Conservation (phyloP, 2,113 vertebrate genomes). For the Calypte anna region DNA sequence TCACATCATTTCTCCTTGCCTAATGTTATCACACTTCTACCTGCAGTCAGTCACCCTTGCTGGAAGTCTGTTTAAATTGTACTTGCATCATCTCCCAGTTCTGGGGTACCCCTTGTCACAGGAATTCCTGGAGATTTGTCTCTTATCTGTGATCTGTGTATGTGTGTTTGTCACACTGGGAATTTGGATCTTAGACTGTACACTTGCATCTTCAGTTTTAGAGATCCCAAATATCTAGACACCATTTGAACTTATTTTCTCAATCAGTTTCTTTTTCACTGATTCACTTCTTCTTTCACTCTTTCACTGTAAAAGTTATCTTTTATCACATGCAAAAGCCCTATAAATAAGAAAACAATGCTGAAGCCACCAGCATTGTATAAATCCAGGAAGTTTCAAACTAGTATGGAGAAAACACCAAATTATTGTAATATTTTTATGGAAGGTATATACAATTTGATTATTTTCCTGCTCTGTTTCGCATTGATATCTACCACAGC, state of each 20-base stretch:
- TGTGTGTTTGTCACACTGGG: not conserved
- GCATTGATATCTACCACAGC: not conserved
- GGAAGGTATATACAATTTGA: not conserved
- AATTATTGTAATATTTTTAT: not conserved
- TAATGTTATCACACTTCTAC: not conserved
- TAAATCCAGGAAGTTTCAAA: fast-evolving
- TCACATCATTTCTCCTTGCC: not conserved
- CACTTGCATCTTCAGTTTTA: not conserved
- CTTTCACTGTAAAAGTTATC: not conserved
- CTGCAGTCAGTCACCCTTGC: not conserved
- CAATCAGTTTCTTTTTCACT: not conserved
- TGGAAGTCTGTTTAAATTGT: not conserved
- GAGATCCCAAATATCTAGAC: not conserved
- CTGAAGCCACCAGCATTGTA: not conserved
- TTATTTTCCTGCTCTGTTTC: not conserved
- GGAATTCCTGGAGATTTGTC: not conserved
- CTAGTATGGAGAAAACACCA: not conserved
- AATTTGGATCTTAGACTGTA: not conserved
- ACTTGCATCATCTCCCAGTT: not conserved
- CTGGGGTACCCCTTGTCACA: not conserved
- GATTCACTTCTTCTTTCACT: not conserved
- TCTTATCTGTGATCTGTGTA: not conserved
- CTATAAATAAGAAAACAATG: not conserved
- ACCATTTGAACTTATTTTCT: not conserved
- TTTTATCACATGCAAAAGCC: no score